phyloP scores from a whole-genome alignment of 2,113 vertebrate genomes.

The Todiramphus saurophagus region DNA sequence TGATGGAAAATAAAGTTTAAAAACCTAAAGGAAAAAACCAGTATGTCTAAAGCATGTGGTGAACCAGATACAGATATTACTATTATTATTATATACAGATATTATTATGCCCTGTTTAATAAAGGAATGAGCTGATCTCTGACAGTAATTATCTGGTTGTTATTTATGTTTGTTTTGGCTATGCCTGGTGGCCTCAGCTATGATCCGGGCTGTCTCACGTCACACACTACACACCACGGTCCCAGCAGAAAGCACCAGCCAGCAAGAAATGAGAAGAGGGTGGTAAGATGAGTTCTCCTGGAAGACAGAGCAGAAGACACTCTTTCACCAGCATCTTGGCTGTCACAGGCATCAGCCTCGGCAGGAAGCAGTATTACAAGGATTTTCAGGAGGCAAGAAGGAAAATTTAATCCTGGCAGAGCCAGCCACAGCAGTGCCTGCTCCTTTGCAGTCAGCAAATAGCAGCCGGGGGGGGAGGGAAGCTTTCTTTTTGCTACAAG shows the following conservation, averaged over 20 bases:
- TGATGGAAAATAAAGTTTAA: not conserved
- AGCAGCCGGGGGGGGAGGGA: not conserved
- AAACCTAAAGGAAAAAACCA: not conserved
- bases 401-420: not conserved
- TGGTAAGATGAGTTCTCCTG: fast-evolving
- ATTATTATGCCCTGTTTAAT: not conserved
- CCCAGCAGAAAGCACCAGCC: not conserved
- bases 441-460: not conserved
- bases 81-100: too few relatives aligned
- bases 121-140: not conserved
- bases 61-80: not conserved
- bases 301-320: not conserved
- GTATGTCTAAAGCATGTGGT: not conserved
- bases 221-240: fast-evolving
- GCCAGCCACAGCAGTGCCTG: not conserved
- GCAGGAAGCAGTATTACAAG: not conserved
- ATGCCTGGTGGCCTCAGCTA: not conserved
- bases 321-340: not conserved
- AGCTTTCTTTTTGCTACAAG: not conserved
- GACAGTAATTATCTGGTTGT: not conserved
- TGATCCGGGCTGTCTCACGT: not conserved
- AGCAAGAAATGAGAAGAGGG: not conserved
- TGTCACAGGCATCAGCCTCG: not conserved
- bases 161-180: not conserved
- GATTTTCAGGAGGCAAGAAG: not conserved